Conservation (phyloP, 2,888 invertebrate genomes). For the Pachliopta kotzebuea region DNA sequence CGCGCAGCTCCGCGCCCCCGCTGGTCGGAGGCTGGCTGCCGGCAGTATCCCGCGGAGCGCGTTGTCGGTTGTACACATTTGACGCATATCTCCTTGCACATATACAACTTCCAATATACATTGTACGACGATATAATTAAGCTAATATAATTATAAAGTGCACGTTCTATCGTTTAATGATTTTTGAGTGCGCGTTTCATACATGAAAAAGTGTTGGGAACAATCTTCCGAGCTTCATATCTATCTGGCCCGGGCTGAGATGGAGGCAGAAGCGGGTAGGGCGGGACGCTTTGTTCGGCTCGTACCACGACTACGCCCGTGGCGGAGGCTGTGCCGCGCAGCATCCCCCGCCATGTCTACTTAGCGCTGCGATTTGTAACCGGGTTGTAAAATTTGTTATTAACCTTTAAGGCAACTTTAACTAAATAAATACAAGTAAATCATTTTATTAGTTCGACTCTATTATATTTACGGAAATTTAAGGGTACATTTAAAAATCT, state of each 20-base stretch:
- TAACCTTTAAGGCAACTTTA: slow-evolving; percentile 12
- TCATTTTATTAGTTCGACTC: background rate
- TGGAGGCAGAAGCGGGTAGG: slow-evolving; percentile 56
- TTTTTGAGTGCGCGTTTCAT: slow-evolving; percentile 59
- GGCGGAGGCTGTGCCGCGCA: slow-evolving; percentile 70
- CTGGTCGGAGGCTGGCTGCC: slow-evolving; percentile 53
- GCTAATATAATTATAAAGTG: slow-evolving; percentile 25
- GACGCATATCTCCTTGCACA: slow-evolving; percentile 42
- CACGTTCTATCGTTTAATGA: slow-evolving; percentile 27
- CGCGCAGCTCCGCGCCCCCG: slow-evolving; percentile 71
- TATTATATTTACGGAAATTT: background rate
- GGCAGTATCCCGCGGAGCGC: slow-evolving; percentile 76
- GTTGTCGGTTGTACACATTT: slow-evolving; percentile 59
- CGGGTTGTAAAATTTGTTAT: slow-evolving; percentile 19
- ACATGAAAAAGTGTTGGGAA: slow-evolving; percentile 46
- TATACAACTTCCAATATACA: slow-evolving; percentile 27
- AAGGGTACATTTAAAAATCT: background rate
- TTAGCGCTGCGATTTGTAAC: slow-evolving; percentile 29
- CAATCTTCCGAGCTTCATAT: too few species aligned
- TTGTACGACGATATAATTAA: slow-evolving; percentile 18
- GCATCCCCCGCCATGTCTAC: slow-evolving; percentile 66
- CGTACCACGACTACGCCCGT: slow-evolving; percentile 72
- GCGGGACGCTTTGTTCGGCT: slow-evolving; percentile 69
- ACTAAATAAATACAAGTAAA: slow-evolving; percentile 4
- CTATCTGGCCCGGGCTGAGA: slow-evolving; percentile 43